A percentile compares a stretch with the other conserved stretches of the same genome.
phyloP scores from a whole-genome alignment of 2,113 vertebrate genomes.

The Pelodiscus sinensis region DNA sequence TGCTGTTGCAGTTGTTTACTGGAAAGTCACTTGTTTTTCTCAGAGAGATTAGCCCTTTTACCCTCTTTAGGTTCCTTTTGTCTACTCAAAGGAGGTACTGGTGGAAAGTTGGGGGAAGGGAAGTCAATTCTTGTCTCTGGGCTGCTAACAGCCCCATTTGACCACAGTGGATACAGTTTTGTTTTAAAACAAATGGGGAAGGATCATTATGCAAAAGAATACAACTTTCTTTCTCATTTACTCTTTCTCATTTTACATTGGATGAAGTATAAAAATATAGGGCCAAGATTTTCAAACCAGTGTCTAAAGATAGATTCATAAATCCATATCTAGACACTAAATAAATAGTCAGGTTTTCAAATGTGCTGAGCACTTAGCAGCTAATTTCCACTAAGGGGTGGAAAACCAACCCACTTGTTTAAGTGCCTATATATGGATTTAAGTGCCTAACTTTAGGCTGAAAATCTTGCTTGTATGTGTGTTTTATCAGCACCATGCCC shows the following conservation, averaged over 20 bases:
- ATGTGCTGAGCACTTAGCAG: background rate
- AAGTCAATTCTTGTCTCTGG: conserved; percentile 50
- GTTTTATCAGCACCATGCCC: background rate
- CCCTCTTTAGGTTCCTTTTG: conserved; percentile 63
- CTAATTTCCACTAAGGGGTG: background rate
- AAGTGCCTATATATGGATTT: background rate
- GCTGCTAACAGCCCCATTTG: conserved; percentile 58
- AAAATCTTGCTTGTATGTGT: background rate
- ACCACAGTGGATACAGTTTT: conserved; percentile 36
- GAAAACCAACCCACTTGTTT: background rate
- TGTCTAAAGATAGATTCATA: conserved; percentile 3
- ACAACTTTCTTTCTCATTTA: background rate
- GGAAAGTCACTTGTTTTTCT: conserved; percentile 71
- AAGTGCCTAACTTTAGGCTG: background rate
- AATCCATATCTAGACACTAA: background rate
- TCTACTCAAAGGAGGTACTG: conserved; percentile 70
- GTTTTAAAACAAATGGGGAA: background rate
- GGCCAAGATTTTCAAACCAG: background rate
- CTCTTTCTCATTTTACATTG: background rate
- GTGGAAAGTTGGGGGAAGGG: conserved; percentile 67
- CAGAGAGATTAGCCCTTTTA: conserved; percentile 67
- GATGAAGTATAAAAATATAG: background rate
- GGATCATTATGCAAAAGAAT: conserved; percentile 36
- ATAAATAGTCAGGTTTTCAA: background rate
- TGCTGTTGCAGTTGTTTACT: conserved; percentile 73